Evolutionary conservation across 2,888 invertebrate genomes (phyloP).

Genomic region (Spisula subtruncata): DNA sequence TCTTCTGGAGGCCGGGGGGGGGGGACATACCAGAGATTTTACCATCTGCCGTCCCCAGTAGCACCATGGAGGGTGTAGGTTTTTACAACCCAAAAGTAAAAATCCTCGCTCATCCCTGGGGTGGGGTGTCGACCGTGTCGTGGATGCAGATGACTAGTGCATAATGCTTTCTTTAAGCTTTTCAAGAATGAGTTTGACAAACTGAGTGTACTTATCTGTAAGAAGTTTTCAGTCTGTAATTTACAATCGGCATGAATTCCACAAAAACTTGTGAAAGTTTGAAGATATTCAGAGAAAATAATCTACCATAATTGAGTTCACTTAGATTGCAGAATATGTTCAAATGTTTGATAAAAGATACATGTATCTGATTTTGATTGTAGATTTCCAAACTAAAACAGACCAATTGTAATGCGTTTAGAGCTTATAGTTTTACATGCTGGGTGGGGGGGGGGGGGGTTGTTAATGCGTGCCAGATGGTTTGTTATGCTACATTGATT

Average conservation of each 20-base stretch:
- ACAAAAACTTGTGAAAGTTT: not conserved
- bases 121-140: no score
- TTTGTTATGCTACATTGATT: not conserved
- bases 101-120: no score
- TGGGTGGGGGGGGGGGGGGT: no score
- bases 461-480: constrained; percentile 5
- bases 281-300: not conserved
- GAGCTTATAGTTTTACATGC: no score
- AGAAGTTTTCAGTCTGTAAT: not conserved
- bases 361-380: not conserved
- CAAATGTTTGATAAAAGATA: not conserved
- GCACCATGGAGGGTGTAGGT: no score
- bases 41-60: no score
- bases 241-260: not conserved
- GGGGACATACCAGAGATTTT: no score
- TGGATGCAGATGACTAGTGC: no score
- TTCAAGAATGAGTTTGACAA: not conserved
- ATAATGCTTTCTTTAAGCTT: not conserved
- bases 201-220: not conserved
- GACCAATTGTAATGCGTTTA: no score
- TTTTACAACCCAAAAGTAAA: no score
- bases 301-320: not conserved
- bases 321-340: not conserved
- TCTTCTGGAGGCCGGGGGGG: no score
- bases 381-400: not conserved